Percentiles rank a stretch among this genome's conserved stretches.
These are phyloP conservation scores for Pluvialis apricaria DNA, from an alignment of 2,113 vertebrate species.

Conservation along the genomic window DNA sequence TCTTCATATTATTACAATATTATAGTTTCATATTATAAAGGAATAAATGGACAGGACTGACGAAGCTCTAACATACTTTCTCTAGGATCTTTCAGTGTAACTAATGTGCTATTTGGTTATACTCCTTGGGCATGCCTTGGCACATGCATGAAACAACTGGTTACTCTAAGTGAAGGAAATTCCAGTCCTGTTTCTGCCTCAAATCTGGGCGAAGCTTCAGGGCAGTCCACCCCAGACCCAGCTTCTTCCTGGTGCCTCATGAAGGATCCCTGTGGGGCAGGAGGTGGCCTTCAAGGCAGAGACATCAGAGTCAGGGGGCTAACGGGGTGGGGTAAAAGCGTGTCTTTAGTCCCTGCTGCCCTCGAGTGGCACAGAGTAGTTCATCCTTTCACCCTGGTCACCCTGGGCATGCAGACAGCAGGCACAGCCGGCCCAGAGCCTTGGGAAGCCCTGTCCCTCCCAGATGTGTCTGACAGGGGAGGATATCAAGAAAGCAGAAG, in stretches of 20 bases:
- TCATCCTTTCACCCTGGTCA: not conserved
- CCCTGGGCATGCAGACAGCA: not conserved
- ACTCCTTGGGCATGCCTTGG: not conserved
- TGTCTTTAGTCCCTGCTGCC: not conserved
- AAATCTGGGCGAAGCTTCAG: not conserved
- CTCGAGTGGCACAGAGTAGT: not conserved
- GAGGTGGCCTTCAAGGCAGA: not conserved
- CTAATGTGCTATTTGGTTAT: not conserved
- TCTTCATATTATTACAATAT: not conserved
- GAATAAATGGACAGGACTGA: not conserved
- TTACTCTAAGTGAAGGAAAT: not conserved
- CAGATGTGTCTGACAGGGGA: not conserved
- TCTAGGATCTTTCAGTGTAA: not conserved
- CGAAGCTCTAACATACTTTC: not conserved
- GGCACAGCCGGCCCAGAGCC: not conserved
- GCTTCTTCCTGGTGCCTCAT: not conserved
- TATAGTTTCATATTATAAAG: not conserved
- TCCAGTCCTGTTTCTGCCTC: not conserved
- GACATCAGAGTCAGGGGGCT: not conserved
- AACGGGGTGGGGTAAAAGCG: not conserved
- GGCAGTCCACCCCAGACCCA: too few relatives aligned
- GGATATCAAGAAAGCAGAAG: not conserved
- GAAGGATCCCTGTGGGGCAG: not conserved
- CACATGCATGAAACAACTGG: not conserved
- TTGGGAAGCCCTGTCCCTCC: not conserved